Conservation (phyloP, 2,797 vertebrate genomes). For the Brotula barbata region DNA sequence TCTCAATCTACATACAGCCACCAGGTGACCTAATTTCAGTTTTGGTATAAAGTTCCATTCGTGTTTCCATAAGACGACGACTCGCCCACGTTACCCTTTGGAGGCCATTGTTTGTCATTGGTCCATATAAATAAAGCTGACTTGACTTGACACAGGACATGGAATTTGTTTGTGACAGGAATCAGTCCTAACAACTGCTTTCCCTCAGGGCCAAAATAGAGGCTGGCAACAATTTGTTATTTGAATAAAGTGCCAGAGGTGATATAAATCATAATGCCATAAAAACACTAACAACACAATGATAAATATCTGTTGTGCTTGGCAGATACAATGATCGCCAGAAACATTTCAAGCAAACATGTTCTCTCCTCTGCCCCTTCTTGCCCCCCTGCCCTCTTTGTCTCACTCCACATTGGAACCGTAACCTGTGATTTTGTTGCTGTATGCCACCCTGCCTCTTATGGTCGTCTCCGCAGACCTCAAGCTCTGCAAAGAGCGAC, state of each 20-base stretch:
- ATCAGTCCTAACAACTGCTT: neutral
- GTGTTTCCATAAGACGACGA: too few relatives aligned
- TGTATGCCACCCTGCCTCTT: conserved; percentile 72
- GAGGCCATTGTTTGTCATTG: too few relatives aligned
- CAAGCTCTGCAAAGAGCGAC: conserved; percentile 18
- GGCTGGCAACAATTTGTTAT: conserved; percentile 22
- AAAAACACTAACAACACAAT: conserved; percentile 35
- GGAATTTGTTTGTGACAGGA: neutral
- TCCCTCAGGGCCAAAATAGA: conserved; percentile 13
- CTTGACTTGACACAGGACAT: neutral
- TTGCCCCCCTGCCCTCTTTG: conserved; percentile 20
- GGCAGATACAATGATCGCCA: conserved; percentile 22
- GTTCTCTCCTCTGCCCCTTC: conserved; percentile 1
- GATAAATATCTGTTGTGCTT: conserved; percentile 24
- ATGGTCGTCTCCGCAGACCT: conserved; percentile 60
- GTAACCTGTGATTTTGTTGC: conserved; percentile 11
- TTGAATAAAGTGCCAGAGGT: conserved; percentile 16
- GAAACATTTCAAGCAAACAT: conserved; percentile 60
- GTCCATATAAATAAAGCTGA: too few relatives aligned
- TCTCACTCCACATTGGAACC: conserved; percentile 26
- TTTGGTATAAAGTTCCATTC: too few relatives aligned
- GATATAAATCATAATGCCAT: conserved; percentile 24
- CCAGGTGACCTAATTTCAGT: too few relatives aligned
- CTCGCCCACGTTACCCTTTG: too few relatives aligned
- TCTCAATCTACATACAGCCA: too few relatives aligned